Evolutionary conservation across 2,797 vertebrate genomes (phyloP), one percentile per base, ranked within the genome.

Genomic region (Psittacula derbiana): DNA sequence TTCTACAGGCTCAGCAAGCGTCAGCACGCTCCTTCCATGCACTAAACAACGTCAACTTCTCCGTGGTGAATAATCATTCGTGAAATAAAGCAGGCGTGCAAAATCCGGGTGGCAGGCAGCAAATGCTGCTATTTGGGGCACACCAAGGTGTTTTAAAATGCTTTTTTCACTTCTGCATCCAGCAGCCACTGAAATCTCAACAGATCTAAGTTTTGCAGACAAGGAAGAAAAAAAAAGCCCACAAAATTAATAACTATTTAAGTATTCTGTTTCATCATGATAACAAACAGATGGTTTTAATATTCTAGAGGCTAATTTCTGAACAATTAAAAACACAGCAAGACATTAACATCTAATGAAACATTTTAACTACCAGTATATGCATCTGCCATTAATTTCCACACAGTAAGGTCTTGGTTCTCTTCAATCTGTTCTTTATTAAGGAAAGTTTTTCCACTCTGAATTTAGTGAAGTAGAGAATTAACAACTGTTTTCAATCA

Each of bases 401-500:
- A 98, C 98, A 98, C 98, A 99, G 98, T 98, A 98, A 99, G 98
- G 98, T 98, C 98, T 98, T 98, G 98, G 98, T 98, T 98, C 98
- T 98, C 98, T 97, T 98, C 98, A 99, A 99, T 99, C 98, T 99
- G 99, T 98, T 99, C 98, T 98, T 98, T 98, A 98, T 99, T 99
- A 99, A 98, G 98, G 97, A 97, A 98, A 97, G 95, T 98, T 98
- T 98, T 98, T 98, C 98, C 98, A 98, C 98, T 98, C 98, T 97
- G 98, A 98, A 98, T 99, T 98, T 98, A 99, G 98, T 98, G 98
- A 98, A 98, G 98, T 98, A 99, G 98, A 99, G 98, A 99, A 99
- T 99, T 98, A 99, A 98, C 99, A 99, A 99, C 99, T 99, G 99
- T 99, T 99, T 99, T 98, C 98, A 99, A 99, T 99, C 98, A 99